Evolutionary conservation across 1,140 invertebrate genomes (phyloP).

Genomic region (Monochamus saltuarius): DNA sequence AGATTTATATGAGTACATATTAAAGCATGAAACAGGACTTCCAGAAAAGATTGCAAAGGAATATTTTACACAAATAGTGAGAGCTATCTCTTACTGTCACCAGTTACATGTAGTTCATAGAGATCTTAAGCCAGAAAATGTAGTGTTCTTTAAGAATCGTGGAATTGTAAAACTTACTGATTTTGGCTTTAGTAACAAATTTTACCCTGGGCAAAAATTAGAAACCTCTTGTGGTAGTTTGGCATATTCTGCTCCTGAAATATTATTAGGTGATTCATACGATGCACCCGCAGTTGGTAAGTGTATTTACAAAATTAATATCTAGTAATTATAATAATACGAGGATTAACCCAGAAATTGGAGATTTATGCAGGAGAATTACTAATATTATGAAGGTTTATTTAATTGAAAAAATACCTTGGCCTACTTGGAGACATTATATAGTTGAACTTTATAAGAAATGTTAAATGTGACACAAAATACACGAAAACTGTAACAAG

Average conservation of each 20-base stretch:
- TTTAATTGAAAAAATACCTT: too few relatives aligned
- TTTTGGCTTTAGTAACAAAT: slow-evolving; percentile 98
- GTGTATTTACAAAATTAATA: slow-evolving; percentile 37
- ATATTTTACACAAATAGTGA: slow-evolving; percentile 89
- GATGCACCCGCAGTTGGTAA: slow-evolving; percentile 91
- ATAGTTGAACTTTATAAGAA: too few relatives aligned
- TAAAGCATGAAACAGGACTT: slow-evolving; percentile 86
- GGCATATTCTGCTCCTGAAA: slow-evolving; percentile 99
- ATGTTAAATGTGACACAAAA: too few relatives aligned
- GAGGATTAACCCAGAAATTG: too few relatives aligned
- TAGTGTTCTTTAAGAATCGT: slow-evolving; percentile 97
- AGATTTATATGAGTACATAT: slow-evolving; percentile 99
- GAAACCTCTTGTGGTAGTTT: slow-evolving; percentile 99
- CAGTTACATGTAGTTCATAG: slow-evolving; percentile 90
- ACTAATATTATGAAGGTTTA: too few relatives aligned
- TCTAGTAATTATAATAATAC: too few relatives aligned
- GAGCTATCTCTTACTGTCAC: slow-evolving; percentile 98
- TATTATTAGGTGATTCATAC: slow-evolving; percentile 93
- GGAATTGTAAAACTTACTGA: slow-evolving; percentile 98
- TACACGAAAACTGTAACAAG: too few relatives aligned
- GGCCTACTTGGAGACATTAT: too few relatives aligned
- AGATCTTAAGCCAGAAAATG: slow-evolving; percentile 98
- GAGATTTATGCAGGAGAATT: too few relatives aligned
- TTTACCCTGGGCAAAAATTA: slow-evolving; percentile 94
- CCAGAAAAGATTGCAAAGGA: slow-evolving; percentile 80